Base-by-base conservation (phyloP, 2,113 vertebrate genomes). In the Hyperopisus bebe region DNA sequence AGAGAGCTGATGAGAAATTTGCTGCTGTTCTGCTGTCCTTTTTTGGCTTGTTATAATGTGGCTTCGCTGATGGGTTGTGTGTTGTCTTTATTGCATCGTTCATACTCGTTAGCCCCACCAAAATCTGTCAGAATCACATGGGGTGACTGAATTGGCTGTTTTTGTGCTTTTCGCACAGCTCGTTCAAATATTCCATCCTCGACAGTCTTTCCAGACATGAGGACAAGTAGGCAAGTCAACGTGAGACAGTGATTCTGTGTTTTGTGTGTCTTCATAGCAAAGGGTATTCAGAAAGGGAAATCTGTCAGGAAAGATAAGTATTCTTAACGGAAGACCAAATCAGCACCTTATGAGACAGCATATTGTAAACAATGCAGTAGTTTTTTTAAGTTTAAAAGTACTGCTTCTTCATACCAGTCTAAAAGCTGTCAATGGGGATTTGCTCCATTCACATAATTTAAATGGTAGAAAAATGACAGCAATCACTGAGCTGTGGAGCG, bases 1-100 rank as follows among this genome's bases (percentile, higher is more conserved):
- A n/a, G 93, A 74, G 42, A 95, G 94, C 96, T 96, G 96, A 96
- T 95, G 95, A 95, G 95, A 95, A 95, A 95, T 96, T 96, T n/a
- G 21, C 44, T 13, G 44, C 80, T 8, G 8, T 5, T 84, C 13
- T 93, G 94, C 31, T 93, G 94, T 94, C 94, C 91, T 93, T 42
- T 91, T 92, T 92, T 93, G 94, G 95, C 95, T 95, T 95, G 35
- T 90, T 86, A 48, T 44, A 21, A 48, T 55, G 58, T 21, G 27
- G n/a, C 31, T 15, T 66, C 39, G 55, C 89, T 39, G 27, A 66
- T 66, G 83, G 42, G 58, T 13, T 6, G 24, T 39, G 31, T 77
- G 15, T 39, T 15, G 9, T 10, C 62, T 27, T 66, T 66, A 77
- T 19, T 77, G 31, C 2, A 5, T 17, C 35, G 1, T 39, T 77